These are phyloP conservation scores for Vollenhovia emeryi DNA, from an alignment of 1,140 invertebrate genomes.

Conservation along the genomic window DNA sequence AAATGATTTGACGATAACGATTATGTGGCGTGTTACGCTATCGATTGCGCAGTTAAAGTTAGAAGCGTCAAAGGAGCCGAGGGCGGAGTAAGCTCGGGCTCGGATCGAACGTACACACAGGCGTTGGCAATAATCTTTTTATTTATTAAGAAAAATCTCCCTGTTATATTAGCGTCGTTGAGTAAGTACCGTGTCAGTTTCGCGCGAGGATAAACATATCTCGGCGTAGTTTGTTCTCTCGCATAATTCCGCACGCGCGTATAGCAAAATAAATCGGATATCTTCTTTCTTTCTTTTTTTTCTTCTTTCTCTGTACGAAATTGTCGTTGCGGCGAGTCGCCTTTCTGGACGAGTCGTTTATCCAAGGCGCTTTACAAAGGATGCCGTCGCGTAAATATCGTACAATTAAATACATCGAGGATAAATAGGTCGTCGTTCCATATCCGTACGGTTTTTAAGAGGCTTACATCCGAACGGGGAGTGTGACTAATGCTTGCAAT, in stretches of 20 bases:
- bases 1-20: not conserved
- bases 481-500: constrained; percentile 44
- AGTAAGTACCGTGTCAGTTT: constrained; percentile 59
- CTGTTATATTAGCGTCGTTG: constrained; percentile 59
- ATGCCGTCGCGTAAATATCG: constrained; percentile 46
- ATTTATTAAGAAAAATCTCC: constrained; percentile 58
- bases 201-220: constrained; percentile 55
- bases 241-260: constrained; percentile 54
- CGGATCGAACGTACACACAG: not conserved
- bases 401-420: constrained; percentile 61
- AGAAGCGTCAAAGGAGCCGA: not conserved
- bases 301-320: constrained; percentile 23
- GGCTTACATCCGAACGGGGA: constrained; percentile 27
- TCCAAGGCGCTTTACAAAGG: constrained; percentile 58
- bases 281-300: not conserved
- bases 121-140: constrained; percentile 56
- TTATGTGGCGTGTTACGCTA: not conserved
- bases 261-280: constrained; percentile 59
- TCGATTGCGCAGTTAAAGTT: constrained; percentile 7
- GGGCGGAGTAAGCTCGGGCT: not conserved
- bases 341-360: constrained; percentile 48
- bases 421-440: constrained; percentile 51
- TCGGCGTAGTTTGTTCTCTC: constrained; percentile 39
- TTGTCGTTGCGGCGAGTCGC: constrained; percentile 51
- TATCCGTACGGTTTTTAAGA: constrained; percentile 40